Base-by-base conservation (phyloP, 2,888 invertebrate genomes). In the Caenorhabditis becei region DNA sequence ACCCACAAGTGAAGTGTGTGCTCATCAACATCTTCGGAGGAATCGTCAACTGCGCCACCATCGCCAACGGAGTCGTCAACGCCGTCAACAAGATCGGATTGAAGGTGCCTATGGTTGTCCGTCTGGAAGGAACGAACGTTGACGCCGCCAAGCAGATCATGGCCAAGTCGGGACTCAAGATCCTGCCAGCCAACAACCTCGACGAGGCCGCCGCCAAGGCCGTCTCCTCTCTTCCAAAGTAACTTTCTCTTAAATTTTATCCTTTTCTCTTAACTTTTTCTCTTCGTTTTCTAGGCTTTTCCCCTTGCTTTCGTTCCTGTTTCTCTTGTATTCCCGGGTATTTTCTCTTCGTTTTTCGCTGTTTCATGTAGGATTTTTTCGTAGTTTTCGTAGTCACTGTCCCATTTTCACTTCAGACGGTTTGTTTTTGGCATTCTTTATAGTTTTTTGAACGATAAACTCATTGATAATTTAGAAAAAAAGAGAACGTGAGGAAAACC, bases 21-120 rank as follows among this genome's bases (percentile, higher is more conserved):
- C 94, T 99, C 80, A 97, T 99, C 0, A 99, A 99, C 93, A 97
- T 99, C 1, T 99, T 99, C 93, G 99, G 97, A 85, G 97, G 99
- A 70, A 99, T 99, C 91, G 98, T 99, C 0, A 97, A 99, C 92
- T 99, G 99, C 92, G 96, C 95, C 5, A 97, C 95, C 0, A 96
- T 99, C 88, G 99, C 99, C 0, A 95, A 95, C 90, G 99, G 99
- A 51, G 95, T 99, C 87, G 95, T 97, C 4, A 94, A 94, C 77
- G 97, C 98, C 2, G 95, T 95, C 86, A 94, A 94, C 91, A 94
- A 94, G 69, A 94, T 95, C 80, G 93, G 95, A 53, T 93, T 97
- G 0, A 94, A 94, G 89, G 94, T 97, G 77, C 98, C 99, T 0
- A 74, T 89, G 35, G 84, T 89, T 49, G 89, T 88, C 4, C 84